phyloP scores from a whole-genome alignment of 2,113 vertebrate genomes.

The Podocnemis expansa region DNA sequence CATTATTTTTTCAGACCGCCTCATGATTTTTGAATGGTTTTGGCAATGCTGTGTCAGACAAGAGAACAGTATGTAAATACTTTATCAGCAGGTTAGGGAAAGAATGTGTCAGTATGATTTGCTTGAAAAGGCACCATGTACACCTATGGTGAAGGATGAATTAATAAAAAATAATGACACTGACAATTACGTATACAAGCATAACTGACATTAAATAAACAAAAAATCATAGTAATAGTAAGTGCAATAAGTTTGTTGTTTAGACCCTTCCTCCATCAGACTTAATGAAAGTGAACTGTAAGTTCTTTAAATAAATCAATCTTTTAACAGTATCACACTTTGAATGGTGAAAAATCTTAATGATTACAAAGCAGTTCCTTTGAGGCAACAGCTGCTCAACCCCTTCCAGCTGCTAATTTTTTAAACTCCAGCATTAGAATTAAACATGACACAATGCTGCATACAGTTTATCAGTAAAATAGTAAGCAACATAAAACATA shows the following conservation, averaged over 20 bases:
- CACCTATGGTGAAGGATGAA: conserved; percentile 1
- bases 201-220: conserved; percentile 46
- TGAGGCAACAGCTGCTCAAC: conserved; percentile 10
- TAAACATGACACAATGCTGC: not conserved
- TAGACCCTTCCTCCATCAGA: not conserved
- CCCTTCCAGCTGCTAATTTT: not conserved
- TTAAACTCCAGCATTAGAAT: not conserved
- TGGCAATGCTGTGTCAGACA: not conserved
- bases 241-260: conserved; percentile 10
- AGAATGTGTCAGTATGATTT: not conserved
- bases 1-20: not conserved
- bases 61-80: not conserved
- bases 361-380: not conserved
- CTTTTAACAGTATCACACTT: not conserved
- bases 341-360: conserved; percentile 7
- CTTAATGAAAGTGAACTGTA: conserved; percentile 33
- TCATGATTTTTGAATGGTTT: not conserved
- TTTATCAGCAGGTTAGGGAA: not conserved
- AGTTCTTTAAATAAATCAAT: conserved; percentile 47
- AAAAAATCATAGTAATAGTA: conserved; percentile 24
- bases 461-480: not conserved
- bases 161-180: conserved; percentile 34
- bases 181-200: conserved; percentile 32
- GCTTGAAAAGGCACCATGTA: not conserved
- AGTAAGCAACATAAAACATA: not conserved